Percentiles rank a stretch among this genome's conserved stretches.
These are phyloP conservation scores for Cheiracanthium punctorium DNA, from an alignment of 2,888 invertebrate genomes.

Conservation along the genomic window DNA sequence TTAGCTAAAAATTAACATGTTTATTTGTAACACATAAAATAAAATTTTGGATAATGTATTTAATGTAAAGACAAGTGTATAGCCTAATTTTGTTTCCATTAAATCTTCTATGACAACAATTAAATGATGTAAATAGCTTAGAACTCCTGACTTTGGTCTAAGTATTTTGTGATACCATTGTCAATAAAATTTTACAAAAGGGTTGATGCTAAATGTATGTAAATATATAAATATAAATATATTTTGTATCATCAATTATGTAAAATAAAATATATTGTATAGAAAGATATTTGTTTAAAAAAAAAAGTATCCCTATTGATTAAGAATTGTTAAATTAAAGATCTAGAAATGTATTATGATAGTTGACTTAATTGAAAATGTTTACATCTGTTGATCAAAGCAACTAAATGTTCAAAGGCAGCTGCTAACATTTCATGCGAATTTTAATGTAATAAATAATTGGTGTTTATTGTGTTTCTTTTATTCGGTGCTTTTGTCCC, in stretches of 20 bases:
- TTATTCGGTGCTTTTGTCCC: too few relatives aligned
- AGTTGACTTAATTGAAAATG: background rate
- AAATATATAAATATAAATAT: conserved; percentile 6
- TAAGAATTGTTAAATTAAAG: background rate
- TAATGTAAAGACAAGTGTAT: background rate
- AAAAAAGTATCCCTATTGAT: background rate
- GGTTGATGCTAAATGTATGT: conserved; percentile 1
- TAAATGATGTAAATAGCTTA: background rate
- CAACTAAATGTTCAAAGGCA: background rate
- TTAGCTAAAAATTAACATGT: too few relatives aligned
- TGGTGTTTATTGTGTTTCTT: conserved; percentile 5
- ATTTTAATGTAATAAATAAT: conserved; percentile 10
- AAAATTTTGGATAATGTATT: too few relatives aligned
- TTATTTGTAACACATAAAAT: too few relatives aligned
- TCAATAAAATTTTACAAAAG: background rate
- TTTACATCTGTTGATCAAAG: background rate
- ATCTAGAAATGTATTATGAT: background rate
- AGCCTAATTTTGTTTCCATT: background rate
- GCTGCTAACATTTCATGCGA: background rate
- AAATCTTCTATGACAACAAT: background rate
- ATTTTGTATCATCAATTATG: background rate
- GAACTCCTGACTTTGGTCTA: conserved; percentile 7
- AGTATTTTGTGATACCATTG: conserved; percentile 6
- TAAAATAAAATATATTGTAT: background rate
- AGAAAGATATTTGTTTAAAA: background rate